Conservation (phyloP, 2,888 invertebrate species). For the Portevinia maculata region DNA sequence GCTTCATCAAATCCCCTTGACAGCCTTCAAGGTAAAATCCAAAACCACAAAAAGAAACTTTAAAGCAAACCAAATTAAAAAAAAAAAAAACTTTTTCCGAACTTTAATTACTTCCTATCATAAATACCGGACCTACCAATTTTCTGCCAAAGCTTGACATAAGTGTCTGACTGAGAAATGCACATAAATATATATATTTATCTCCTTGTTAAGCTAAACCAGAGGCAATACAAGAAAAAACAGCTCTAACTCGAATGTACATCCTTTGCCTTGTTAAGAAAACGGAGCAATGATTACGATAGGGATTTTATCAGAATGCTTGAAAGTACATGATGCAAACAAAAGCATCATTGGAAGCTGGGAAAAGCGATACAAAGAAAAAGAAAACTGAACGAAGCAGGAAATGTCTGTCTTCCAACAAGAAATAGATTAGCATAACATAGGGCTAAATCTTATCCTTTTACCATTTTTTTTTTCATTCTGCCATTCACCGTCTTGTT, state of each 20-base stretch:
- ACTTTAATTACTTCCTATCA: conserved; percentile 61
- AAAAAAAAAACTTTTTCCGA: conserved; percentile 20
- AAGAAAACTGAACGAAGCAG: conserved; percentile 7
- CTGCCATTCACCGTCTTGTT: neutral
- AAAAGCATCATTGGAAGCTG: neutral
- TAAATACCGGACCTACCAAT: conserved; percentile 40
- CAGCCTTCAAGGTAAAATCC: conserved; percentile 19
- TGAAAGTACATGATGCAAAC: conserved; percentile 44
- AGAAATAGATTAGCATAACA: conserved; percentile 71
- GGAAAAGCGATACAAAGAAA: neutral
- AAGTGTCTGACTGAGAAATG: conserved; percentile 17
- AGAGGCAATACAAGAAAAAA: conserved; percentile 34
- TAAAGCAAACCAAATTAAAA: conserved; percentile 15
- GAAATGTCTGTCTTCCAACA: conserved; percentile 51
- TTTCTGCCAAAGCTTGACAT: conserved; percentile 1
- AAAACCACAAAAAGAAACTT: conserved; percentile 18
- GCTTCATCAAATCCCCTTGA: neutral
- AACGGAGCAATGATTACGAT: conserved; percentile 28
- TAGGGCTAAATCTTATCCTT: conserved; percentile 61
- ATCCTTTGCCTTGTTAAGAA: conserved; percentile 39
- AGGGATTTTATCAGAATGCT: conserved; percentile 45
- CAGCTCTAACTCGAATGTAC: conserved; percentile 41
- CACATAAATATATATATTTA: conserved; percentile 48
- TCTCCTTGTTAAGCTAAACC: conserved; percentile 45
- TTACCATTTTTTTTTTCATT: conserved; percentile 14